phyloP scores from a whole-genome alignment of 2,888 invertebrate species.

The Sesia apiformis region DNA sequence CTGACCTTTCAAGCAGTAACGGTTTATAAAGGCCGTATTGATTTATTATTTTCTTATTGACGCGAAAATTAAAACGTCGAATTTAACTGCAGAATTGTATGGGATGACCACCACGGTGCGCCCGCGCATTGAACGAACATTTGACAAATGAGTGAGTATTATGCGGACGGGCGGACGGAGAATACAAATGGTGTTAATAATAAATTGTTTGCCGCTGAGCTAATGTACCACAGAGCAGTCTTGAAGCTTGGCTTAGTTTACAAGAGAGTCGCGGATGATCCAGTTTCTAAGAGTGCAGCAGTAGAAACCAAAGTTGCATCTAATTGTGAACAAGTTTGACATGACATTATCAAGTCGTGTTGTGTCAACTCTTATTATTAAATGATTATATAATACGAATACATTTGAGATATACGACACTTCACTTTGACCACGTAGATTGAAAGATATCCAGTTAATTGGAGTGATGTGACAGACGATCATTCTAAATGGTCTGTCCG shows the following conservation, averaged over 20 bases:
- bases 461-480: too few species aligned
- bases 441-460: too few species aligned
- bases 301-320: too few species aligned
- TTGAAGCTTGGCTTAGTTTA: not conserved
- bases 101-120: slow-evolving; percentile 7
- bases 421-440: too few species aligned
- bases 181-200: slow-evolving; percentile 25
- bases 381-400: too few species aligned
- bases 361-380: too few species aligned
- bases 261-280: too few species aligned
- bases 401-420: too few species aligned
- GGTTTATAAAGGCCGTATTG: not conserved
- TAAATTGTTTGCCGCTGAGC: slow-evolving; percentile 21
- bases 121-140: slow-evolving; percentile 8
- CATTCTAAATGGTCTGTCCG: too few species aligned
- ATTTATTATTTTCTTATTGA: not conserved
- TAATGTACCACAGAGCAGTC: slow-evolving; percentile 9
- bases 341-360: too few species aligned
- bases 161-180: slow-evolving; percentile 17
- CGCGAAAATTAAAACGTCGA: not conserved
- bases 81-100: not conserved
- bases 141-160: slow-evolving; percentile 30
- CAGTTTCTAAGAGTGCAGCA: too few species aligned
- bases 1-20: not conserved
- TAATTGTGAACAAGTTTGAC: too few species aligned